Conservation (phyloP, 2,888 invertebrate species). For the Rotaria magnacalcarata region DNA sequence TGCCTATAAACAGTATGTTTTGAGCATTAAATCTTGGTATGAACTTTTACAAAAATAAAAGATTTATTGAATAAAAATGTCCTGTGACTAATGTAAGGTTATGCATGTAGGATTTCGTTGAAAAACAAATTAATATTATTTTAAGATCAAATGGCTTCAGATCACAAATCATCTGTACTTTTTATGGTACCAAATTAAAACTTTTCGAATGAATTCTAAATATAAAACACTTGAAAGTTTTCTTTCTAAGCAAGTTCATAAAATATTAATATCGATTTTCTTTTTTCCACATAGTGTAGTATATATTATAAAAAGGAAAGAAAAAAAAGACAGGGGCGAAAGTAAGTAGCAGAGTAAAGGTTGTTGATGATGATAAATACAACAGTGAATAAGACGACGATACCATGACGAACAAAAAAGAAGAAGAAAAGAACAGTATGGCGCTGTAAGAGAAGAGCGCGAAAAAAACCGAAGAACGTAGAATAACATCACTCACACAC, state of each 20-base stretch:
- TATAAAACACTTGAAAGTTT: neutral
- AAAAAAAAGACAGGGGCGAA: neutral
- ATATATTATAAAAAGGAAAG: slow-evolving; percentile 21
- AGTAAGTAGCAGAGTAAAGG: slow-evolving; percentile 19
- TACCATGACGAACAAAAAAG: slow-evolving; percentile 26
- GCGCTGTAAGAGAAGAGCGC: neutral
- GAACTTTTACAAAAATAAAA: too few species aligned
- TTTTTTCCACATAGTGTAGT: slow-evolving; percentile 26
- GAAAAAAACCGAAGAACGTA: slow-evolving; percentile 3
- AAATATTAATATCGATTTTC: neutral
- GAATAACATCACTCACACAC: slow-evolving; percentile 16
- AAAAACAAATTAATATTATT: too few species aligned
- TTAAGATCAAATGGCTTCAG: too few species aligned
- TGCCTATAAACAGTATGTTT: too few species aligned
- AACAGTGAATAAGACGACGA: slow-evolving; percentile 29
- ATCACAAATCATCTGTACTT: too few species aligned
- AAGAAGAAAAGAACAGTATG: neutral
- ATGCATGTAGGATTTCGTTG: too few species aligned
- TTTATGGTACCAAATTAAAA: too few species aligned
- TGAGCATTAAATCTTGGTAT: too few species aligned
- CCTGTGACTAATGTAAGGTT: too few species aligned
- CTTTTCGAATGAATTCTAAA: too few species aligned
- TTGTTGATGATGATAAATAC: slow-evolving; percentile 26
- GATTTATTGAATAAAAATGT: too few species aligned
- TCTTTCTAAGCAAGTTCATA: neutral